Percentiles rank a stretch among this genome's conserved stretches.
Evolutionary conservation across 1,140 invertebrate species (phyloP).

Genomic region (Drosophila navojoa): DNA sequence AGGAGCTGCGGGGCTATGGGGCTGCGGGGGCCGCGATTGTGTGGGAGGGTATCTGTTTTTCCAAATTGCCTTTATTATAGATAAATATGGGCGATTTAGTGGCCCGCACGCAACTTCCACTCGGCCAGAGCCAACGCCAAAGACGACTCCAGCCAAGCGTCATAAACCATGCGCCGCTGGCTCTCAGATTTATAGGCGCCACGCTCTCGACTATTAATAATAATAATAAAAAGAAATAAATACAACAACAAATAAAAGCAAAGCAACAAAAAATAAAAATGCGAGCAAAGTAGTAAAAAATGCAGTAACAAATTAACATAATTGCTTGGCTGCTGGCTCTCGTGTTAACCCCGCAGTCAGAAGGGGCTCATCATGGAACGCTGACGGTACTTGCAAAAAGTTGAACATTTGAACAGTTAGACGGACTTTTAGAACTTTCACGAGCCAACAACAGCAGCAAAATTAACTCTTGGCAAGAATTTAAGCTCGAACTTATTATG

Average conservation of each 20-base stretch:
- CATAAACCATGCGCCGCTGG: slow-evolving; percentile 66
- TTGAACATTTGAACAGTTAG: slow-evolving; percentile 35
- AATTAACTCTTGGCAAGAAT: not conserved
- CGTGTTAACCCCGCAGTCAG: slow-evolving; percentile 14
- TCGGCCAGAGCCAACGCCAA: slow-evolving; percentile 30
- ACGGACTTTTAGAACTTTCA: slow-evolving; percentile 35
- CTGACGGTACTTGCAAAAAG: slow-evolving; percentile 42
- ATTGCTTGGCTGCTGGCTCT: slow-evolving; percentile 45
- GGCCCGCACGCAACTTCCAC: slow-evolving; percentile 67
- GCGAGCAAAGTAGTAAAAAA: slow-evolving; percentile 24
- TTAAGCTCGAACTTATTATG: slow-evolving; percentile 16
- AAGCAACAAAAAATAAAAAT: slow-evolving; percentile 32
- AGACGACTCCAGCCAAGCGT: slow-evolving; percentile 50
- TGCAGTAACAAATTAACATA: slow-evolving; percentile 69
- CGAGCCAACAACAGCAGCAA: not conserved
- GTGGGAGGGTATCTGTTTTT: slow-evolving; percentile 43
- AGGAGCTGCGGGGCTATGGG: slow-evolving; percentile 5
- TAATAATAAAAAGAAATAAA: slow-evolving; percentile 39
- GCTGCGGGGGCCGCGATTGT: slow-evolving; percentile 4
- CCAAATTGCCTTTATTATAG: slow-evolving; percentile 79
- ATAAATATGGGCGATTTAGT: slow-evolving; percentile 77
- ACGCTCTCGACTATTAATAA: slow-evolving; percentile 60
- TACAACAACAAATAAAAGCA: not conserved
- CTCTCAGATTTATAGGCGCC: slow-evolving; percentile 70
- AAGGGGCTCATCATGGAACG: slow-evolving; percentile 29